Conservation (phyloP, 2,888 invertebrate genomes). For the Phyto melanocephala region DNA sequence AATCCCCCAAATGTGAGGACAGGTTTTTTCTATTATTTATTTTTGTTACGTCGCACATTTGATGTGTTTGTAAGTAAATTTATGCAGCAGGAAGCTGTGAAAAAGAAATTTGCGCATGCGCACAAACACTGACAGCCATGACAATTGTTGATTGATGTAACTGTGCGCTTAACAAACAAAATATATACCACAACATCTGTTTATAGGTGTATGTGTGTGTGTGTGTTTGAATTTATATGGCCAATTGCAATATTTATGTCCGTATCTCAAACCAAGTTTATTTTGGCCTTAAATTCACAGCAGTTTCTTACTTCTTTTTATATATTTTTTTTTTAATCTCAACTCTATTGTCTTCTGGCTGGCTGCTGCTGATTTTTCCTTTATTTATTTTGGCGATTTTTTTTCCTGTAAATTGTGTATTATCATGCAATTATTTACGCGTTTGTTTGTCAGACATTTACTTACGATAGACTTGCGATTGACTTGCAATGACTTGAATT, state of each 20-base stretch:
- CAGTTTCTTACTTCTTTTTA: too few relatives aligned
- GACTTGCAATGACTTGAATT: constrained; percentile 13
- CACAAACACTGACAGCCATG: constrained; percentile 62
- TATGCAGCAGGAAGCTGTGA: constrained; percentile 63
- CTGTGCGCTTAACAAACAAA: constrained; percentile 27
- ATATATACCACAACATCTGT: background rate
- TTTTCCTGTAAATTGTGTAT: constrained; percentile 20
- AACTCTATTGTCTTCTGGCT: constrained; percentile 27
- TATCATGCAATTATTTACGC: constrained; percentile 62
- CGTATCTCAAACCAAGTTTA: background rate
- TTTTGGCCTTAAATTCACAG: background rate
- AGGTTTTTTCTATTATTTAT: background rate
- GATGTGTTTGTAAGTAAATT: background rate
- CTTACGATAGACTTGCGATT: constrained; percentile 31
- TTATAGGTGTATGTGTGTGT: background rate
- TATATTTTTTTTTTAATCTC: background rate
- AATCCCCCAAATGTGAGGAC: background rate
- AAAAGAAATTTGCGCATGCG: constrained; percentile 65
- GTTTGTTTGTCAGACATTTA: constrained; percentile 55
- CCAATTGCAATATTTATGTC: constrained; percentile 1
- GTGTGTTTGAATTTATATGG: constrained; percentile 13
- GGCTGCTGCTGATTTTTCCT: constrained; percentile 5
- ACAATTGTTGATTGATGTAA: constrained; percentile 69
- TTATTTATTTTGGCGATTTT: constrained; percentile 28
- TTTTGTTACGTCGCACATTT: background rate